Evolutionary conservation across 64 coral and sea anemone species (phyloP), one percentile per base, ranked within the genome.

Genomic region (Actinia equina): DNA sequence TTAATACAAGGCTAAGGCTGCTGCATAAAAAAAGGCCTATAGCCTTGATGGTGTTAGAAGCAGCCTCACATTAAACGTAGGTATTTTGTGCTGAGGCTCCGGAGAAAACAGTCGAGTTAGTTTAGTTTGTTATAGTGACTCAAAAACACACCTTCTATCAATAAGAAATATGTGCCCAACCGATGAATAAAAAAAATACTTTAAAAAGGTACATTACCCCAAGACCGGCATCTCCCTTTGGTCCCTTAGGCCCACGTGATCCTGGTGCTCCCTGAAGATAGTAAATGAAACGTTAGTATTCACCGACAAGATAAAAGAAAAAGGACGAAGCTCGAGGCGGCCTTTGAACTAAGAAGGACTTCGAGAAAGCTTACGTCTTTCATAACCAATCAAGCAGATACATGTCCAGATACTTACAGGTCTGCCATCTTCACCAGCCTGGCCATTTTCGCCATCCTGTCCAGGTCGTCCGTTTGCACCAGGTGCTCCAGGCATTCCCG

Each of bases 401-500:
- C 4, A 23, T 20, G 18, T 65, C 3, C 44, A 59, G 59, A 0
- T 58, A 85, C 83, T 58, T 85, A 85, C 83, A 26, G 83, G 20
- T 60, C 55, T 57, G 19, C 83, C 83, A 85, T 85, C 83, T 63
- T 85, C 83, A 22, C 83, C 83, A 85, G 52, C 10, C 53, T 57
- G 83, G 17, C 56, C 53, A n/a, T 20, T 56, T 14, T 80, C 52
- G 56, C 90, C 90, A 23, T 82, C 79, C 62, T 82, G 51, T 79
- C 90, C 90, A 53, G 43, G n/a, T 25, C 6, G 41, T 53, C 90
- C 90, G 76, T 52, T 17, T 7, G 42, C 14, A 54, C 90, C 90
- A 17, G 71, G 85, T 54, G 74, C 63, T 65, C 90, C 90, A 67
- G 90, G 84, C 45, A 91, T 71, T 18, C 90, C 90, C 71, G 59